Evolutionary conservation across 2,888 invertebrate species (phyloP).

Genomic region (Andrena trimmerana): DNA sequence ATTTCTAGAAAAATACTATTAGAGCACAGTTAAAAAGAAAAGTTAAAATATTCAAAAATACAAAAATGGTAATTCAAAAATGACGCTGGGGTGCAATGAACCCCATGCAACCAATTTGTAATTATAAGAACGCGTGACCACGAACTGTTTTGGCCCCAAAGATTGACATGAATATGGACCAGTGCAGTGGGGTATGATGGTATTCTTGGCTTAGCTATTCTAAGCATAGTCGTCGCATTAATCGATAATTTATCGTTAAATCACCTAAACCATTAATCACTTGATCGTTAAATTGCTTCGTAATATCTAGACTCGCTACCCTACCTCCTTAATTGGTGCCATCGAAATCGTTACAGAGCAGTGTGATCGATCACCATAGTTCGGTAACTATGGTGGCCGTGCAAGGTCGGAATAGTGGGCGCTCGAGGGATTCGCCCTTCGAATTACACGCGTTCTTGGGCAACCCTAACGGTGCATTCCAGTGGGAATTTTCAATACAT

Average conservation of each 20-base stretch:
- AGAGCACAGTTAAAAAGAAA: too few species aligned
- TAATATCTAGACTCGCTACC: slow-evolving; percentile 4
- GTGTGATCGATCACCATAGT: slow-evolving; percentile 38
- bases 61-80: too few species aligned
- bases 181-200: too few species aligned
- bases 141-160: not conserved
- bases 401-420: slow-evolving; percentile 40
- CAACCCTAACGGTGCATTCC: slow-evolving; percentile 28
- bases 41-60: too few species aligned
- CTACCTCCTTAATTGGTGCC: slow-evolving; percentile 13
- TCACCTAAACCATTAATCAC: slow-evolving; percentile 13
- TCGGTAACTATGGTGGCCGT: slow-evolving; percentile 15
- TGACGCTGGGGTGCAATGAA: too few species aligned
- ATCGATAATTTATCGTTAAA: slow-evolving; percentile 22
- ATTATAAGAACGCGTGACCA: not conserved
- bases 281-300: slow-evolving; percentile 20
- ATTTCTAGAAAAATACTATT: too few species aligned
- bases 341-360: slow-evolving; percentile 16
- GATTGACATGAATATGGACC: too few species aligned
- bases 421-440: slow-evolving; percentile 39
- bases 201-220: not conserved
- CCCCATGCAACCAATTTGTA: too few species aligned
- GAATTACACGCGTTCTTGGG: slow-evolving; percentile 27
- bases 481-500: slow-evolving; percentile 5
- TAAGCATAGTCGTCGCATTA: not conserved